These are phyloP conservation scores for Tragelaphus imberbis DNA, from an alignment of 2,113 vertebrate species.

Conservation along the genomic window DNA sequence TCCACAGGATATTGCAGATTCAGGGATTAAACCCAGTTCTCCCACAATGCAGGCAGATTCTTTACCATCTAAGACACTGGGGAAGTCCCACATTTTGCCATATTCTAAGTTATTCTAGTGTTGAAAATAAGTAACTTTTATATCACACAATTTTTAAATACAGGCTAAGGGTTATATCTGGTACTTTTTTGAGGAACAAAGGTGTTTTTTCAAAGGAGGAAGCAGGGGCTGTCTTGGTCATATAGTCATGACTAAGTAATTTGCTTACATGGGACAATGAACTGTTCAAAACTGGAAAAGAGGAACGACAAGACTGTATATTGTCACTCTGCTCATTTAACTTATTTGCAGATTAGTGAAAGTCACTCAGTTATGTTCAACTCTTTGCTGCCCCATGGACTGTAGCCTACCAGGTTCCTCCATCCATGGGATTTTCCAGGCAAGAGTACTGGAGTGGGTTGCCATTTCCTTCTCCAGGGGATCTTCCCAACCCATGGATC, in stretches of 20 bases:
- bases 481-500: too few species aligned
- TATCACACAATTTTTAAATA: background rate
- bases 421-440: too few species aligned
- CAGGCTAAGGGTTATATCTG: background rate
- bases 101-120: background rate
- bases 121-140: background rate
- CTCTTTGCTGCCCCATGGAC: too few species aligned
- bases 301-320: background rate
- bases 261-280: background rate
- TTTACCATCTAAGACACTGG: background rate
- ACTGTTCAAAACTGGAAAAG: background rate
- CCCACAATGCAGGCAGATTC: background rate
- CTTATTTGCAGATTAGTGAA: background rate
- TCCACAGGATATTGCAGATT: accelerated
- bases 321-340: background rate
- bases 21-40: background rate
- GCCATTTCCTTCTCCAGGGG: too few species aligned
- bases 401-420: too few species aligned
- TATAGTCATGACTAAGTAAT: background rate
- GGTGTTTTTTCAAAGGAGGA: background rate
- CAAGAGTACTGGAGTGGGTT: too few species aligned
- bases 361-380: accelerated
- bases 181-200: background rate
- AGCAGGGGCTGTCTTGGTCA: background rate
- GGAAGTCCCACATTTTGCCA: background rate